phyloP scores from a whole-genome alignment of 2,797 vertebrate species.

The Pelobates cultripes region DNA sequence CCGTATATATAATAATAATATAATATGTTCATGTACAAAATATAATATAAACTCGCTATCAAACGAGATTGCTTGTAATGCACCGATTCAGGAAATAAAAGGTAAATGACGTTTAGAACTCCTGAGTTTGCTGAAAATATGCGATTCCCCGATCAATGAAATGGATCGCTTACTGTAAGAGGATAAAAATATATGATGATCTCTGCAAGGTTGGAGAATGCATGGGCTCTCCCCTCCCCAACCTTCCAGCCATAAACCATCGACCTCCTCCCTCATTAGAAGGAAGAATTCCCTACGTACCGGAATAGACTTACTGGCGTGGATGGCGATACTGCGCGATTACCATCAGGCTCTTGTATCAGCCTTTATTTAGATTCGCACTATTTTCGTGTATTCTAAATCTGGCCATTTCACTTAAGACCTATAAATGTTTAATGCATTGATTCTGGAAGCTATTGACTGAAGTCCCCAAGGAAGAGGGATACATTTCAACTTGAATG shows the following conservation, averaged over 20 bases:
- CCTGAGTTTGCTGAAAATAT: no score
- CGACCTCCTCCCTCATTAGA: conserved; percentile 4
- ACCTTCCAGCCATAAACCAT: conserved; percentile 13
- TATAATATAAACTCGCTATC: no score
- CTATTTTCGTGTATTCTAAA: conserved; percentile 43
- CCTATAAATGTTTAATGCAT: conserved; percentile 47
- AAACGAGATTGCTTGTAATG: no score
- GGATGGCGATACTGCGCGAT: conserved; percentile 13
- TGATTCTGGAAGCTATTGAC: conserved; percentile 45
- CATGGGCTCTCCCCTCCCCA: background rate
- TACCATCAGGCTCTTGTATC: conserved; percentile 18
- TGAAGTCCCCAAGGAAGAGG: conserved; percentile 18
- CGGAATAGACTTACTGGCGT: conserved; percentile 30
- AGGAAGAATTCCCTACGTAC: conserved; percentile 43
- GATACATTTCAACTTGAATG: conserved; percentile 6
- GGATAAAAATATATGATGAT: conserved; percentile 31
- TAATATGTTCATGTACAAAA: no score
- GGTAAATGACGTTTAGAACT: no score
- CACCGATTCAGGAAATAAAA: no score
- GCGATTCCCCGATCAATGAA: no score
- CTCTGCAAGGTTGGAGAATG: conserved; percentile 7
- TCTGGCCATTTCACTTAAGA: conserved; percentile 42
- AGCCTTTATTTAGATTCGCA: conserved; percentile 29
- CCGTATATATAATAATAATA: no score
- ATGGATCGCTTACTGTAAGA: conserved; percentile 41